These are phyloP conservation scores for Lagocephalus sceleratus DNA, from an alignment of 2,797 vertebrate genomes.

Conservation along the genomic window DNA sequence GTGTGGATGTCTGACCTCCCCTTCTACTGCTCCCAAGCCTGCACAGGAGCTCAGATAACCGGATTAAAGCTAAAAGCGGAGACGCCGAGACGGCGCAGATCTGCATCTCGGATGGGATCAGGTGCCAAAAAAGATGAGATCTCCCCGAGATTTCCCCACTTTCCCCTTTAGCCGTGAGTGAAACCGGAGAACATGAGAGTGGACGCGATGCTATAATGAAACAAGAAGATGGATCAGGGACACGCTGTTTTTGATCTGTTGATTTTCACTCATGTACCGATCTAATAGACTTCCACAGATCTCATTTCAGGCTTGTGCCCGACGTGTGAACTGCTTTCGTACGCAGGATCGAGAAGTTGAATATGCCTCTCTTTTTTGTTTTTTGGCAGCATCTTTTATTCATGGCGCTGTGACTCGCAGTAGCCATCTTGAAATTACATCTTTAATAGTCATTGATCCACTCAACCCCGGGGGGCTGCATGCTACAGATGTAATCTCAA, in stretches of 20 bases:
- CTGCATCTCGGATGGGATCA: background rate
- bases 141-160: too few relatives aligned
- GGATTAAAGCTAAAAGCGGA: background rate
- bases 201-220: too few relatives aligned
- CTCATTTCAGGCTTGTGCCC: background rate
- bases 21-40: conserved; percentile 15
- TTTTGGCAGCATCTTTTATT: conserved; percentile 75
- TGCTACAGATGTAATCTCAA: conserved; percentile 55
- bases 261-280: background rate
- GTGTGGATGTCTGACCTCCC: conserved; percentile 30
- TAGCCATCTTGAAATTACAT: conserved; percentile 73
- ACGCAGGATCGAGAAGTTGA: conserved; percentile 23
- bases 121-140: background rate
- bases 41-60: background rate
- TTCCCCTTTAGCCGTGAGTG: too few relatives aligned
- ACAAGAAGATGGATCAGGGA: background rate
- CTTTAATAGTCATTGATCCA: conserved; percentile 76
- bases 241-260: too few relatives aligned
- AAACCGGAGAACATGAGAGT: background rate
- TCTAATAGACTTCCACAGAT: conserved; percentile 3
- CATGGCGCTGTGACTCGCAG: conserved; percentile 67
- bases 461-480: conserved; percentile 45
- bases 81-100: too few relatives aligned
- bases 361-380: conserved; percentile 32
- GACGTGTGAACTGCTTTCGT: background rate